These are phyloP conservation scores for Aspidapion aeneum DNA, from an alignment of 2,888 invertebrate genomes.

Conservation along the genomic window DNA sequence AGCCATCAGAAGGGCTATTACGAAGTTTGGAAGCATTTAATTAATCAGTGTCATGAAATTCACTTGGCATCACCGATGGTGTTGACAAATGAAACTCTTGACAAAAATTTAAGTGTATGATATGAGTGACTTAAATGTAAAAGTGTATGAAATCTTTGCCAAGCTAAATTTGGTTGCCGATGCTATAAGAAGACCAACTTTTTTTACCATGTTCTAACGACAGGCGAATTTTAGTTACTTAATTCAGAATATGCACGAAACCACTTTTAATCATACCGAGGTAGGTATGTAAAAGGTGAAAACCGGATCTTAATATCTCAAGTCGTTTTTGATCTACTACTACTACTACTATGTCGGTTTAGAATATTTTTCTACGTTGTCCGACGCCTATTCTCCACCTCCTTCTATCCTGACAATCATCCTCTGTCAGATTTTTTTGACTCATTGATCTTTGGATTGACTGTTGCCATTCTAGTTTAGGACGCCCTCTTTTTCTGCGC, in stretches of 20 bases:
- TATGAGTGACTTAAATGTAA: slow-evolving; percentile 3
- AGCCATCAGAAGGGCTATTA: slow-evolving; percentile 52
- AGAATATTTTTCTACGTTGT: too few relatives aligned
- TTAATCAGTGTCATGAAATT: slow-evolving; percentile 50
- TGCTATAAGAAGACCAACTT: slow-evolving; percentile 14
- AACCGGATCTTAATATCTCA: too few relatives aligned
- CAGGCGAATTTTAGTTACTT: slow-evolving; percentile 4
- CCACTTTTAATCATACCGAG: slow-evolving; percentile 11
- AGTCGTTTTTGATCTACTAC: too few relatives aligned
- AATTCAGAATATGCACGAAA: slow-evolving; percentile 6
- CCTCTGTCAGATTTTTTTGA: too few relatives aligned
- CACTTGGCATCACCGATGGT: slow-evolving; percentile 47
- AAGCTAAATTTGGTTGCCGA: background rate
- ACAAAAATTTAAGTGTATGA: slow-evolving; percentile 48
- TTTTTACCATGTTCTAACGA: slow-evolving; percentile 12
- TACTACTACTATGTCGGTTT: too few relatives aligned
- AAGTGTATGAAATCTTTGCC: background rate
- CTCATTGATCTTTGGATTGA: too few relatives aligned
- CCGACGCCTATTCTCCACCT: too few relatives aligned
- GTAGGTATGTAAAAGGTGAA: background rate
- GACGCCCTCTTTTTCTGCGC: too few relatives aligned
- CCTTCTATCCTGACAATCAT: too few relatives aligned
- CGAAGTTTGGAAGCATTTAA: slow-evolving; percentile 48
- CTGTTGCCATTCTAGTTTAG: too few relatives aligned
- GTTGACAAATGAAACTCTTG: slow-evolving; percentile 41